Evolutionary conservation across 2,113 vertebrate species (phyloP).

Genomic region (Albula goreensis): DNA sequence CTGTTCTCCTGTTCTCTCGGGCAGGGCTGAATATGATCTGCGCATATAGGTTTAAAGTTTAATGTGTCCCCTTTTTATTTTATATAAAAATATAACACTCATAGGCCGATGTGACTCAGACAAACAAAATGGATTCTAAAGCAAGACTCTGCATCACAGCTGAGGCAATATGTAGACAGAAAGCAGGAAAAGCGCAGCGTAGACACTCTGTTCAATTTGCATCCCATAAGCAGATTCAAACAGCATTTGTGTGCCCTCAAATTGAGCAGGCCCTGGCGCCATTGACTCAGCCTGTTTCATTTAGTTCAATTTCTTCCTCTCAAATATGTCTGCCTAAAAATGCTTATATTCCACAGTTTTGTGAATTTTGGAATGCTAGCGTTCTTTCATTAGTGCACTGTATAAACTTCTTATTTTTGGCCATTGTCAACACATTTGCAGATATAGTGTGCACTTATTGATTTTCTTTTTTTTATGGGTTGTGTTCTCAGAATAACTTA

Average conservation of each 20-base stretch:
- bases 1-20: background rate
- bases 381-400: background rate
- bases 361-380: background rate
- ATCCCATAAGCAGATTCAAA: constrained; percentile 27
- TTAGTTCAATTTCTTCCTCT: constrained; percentile 20
- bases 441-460: background rate
- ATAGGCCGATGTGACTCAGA: constrained; percentile 7
- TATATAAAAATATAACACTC: constrained; percentile 15
- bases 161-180: constrained; percentile 15
- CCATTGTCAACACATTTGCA: background rate
- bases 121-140: background rate
- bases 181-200: background rate
- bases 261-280: background rate
- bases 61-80: constrained; percentile 10
- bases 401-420: background rate
- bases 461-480: too few relatives aligned
- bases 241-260: background rate
- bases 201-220: background rate
- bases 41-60: background rate
- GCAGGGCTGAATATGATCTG: background rate
- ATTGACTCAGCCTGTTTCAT: background rate
- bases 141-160: constrained; percentile 1
- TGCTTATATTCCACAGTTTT: constrained; percentile 17
- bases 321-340: constrained; percentile 30
- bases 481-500: too few relatives aligned